Conservation (phyloP, 2,113 vertebrate species). For the Campylorhamphus procurvoides region DNA sequence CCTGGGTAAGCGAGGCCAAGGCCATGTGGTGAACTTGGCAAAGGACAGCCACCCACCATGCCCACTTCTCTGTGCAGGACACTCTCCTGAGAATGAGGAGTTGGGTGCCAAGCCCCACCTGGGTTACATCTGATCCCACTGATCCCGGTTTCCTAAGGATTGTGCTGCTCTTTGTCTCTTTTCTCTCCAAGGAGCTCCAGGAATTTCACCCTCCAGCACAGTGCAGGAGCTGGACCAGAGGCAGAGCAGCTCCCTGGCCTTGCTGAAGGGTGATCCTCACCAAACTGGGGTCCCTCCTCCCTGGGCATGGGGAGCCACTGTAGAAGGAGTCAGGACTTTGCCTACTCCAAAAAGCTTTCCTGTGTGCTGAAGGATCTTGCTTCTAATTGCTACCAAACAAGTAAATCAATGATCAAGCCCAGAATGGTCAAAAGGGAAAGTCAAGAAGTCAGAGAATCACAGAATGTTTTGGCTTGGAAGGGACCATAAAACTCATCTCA, state of each 20-base stretch:
- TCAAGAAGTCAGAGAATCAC: neutral
- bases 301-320: accelerated
- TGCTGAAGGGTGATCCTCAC: neutral
- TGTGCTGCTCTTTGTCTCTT: neutral
- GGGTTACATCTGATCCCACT: neutral
- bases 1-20: neutral
- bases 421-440: neutral
- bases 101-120: neutral
- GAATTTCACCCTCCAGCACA: neutral
- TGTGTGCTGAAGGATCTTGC: neutral
- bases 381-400: neutral
- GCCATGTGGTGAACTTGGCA: accelerated
- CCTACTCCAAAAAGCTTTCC: neutral
- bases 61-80: accelerated
- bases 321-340: neutral
- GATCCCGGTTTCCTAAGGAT: neutral
- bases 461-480: neutral
- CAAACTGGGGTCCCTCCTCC: neutral
- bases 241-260: neutral
- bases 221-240: neutral
- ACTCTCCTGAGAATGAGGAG: neutral
- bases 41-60: accelerated
- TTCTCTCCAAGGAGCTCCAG: neutral
- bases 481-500: neutral
- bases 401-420: neutral